Conservation (phyloP, 2,888 invertebrate genomes). For the Tridacna crocea region DNA sequence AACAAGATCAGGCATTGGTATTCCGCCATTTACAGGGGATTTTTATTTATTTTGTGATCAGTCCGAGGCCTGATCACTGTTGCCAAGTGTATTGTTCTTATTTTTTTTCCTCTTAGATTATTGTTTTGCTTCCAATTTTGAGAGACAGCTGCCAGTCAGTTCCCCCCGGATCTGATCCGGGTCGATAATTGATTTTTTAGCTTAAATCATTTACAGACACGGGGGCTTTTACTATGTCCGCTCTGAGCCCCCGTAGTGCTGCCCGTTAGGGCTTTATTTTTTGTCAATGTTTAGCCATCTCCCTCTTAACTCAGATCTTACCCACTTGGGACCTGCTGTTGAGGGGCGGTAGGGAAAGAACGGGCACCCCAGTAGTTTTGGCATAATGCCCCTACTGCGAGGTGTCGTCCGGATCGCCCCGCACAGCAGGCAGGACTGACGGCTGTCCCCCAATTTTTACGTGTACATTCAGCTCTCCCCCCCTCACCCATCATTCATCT, state of each 20-base stretch:
- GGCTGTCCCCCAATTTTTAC: not conserved
- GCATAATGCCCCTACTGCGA: not conserved
- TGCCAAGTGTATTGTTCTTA: not conserved
- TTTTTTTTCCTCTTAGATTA: not conserved
- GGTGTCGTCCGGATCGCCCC: not conserved
- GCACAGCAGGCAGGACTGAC: not conserved
- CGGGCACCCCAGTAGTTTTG: not conserved
- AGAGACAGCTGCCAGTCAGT: not conserved
- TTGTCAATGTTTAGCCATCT: not conserved
- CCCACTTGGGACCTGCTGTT: not conserved
- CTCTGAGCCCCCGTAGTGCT: not conserved
- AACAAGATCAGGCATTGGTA: not conserved
- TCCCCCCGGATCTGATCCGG: not conserved
- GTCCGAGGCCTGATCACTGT: not conserved
- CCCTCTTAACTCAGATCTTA: not conserved
- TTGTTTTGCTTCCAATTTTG: not conserved
- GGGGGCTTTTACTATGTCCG: not conserved
- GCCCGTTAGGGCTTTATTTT: not conserved
- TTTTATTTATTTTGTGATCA: not conserved
- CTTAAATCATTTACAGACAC: not conserved
- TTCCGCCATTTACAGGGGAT: not conserved
- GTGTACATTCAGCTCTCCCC: too few species aligned
- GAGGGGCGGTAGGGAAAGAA: not conserved
- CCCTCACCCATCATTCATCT: too few species aligned
- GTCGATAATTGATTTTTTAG: conserved; percentile 7